Evolutionary conservation across 64 coral and sea anemone genomes (phyloP).

Genomic region (Pocillopora damicornis): DNA sequence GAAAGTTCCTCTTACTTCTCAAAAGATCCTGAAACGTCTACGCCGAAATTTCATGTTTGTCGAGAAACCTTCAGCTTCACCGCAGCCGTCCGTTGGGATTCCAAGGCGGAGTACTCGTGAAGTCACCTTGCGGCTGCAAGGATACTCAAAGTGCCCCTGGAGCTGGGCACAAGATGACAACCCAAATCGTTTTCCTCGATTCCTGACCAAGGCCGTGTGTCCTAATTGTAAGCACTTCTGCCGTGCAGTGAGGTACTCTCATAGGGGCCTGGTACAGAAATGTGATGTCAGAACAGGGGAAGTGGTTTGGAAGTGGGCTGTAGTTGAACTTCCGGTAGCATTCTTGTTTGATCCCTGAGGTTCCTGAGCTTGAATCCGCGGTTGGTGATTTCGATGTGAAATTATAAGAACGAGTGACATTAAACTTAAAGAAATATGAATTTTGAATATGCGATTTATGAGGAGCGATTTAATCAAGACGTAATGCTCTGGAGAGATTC

Average conservation of each 20-base stretch:
- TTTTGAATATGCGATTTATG: no score
- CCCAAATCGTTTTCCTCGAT: constrained; percentile 36
- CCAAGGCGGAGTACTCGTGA: constrained; percentile 11
- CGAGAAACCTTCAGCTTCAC: not conserved
- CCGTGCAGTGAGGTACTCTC: constrained; percentile 29
- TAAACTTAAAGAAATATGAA: no score
- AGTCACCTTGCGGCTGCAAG: not conserved
- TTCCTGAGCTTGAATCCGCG: no score
- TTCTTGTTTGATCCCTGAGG: no score
- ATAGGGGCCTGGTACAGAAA: constrained; percentile 4
- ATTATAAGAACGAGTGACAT: no score
- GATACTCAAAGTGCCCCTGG: constrained; percentile 35
- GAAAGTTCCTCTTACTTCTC: not conserved
- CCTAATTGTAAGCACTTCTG: constrained; percentile 26
- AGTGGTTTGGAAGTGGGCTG: constrained; percentile 20
- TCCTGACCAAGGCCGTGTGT: constrained; percentile 53
- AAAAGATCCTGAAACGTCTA: not conserved
- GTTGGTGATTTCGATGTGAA: no score
- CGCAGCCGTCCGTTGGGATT: not conserved
- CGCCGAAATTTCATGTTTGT: not conserved
- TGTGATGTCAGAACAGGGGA: constrained; percentile 26
- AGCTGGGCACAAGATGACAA: constrained; percentile 42
- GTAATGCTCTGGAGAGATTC: no score
- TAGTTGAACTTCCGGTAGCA: no score
- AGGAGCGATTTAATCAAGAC: no score